A percentile compares a stretch with the other conserved stretches of the same genome.
These are phyloP conservation scores for Diplolepis rosae DNA, from an alignment of 2,888 invertebrate species.

Conservation along the genomic window DNA sequence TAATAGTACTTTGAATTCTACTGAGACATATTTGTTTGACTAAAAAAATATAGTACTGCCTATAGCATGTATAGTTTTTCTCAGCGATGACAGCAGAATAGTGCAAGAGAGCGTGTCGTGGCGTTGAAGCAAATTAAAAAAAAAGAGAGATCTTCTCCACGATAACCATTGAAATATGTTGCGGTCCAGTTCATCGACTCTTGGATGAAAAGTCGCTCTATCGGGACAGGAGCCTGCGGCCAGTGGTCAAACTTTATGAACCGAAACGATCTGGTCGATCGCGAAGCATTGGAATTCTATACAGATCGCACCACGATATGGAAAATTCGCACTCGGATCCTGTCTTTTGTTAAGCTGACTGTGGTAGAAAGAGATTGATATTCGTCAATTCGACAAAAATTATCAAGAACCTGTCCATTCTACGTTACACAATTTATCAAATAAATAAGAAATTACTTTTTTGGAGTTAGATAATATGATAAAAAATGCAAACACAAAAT, in stretches of 20 bases:
- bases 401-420: too few relatives aligned
- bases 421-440: too few relatives aligned
- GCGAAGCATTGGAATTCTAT: constrained; percentile 30
- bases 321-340: background rate
- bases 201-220: constrained; percentile 38
- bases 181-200: constrained; percentile 45
- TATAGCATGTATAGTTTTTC: too few relatives aligned
- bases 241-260: constrained; percentile 33
- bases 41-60: too few relatives aligned
- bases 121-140: constrained; percentile 19
- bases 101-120: background rate
- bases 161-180: constrained; percentile 45
- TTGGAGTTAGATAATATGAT: too few relatives aligned
- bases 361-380: constrained; percentile 13
- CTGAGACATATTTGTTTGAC: too few relatives aligned
- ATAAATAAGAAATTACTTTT: too few relatives aligned
- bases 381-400: too few relatives aligned
- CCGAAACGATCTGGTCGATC: constrained; percentile 40
- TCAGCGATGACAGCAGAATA: background rate
- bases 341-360: background rate
- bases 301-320: constrained; percentile 25
- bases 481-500: too few relatives aligned
- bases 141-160: constrained; percentile 36
- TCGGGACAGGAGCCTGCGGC: constrained; percentile 31
- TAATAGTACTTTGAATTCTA: too few relatives aligned